These are phyloP conservation scores for Tribolium castaneum DNA, from an alignment of 1,140 invertebrate genomes.

Conservation along the genomic window DNA sequence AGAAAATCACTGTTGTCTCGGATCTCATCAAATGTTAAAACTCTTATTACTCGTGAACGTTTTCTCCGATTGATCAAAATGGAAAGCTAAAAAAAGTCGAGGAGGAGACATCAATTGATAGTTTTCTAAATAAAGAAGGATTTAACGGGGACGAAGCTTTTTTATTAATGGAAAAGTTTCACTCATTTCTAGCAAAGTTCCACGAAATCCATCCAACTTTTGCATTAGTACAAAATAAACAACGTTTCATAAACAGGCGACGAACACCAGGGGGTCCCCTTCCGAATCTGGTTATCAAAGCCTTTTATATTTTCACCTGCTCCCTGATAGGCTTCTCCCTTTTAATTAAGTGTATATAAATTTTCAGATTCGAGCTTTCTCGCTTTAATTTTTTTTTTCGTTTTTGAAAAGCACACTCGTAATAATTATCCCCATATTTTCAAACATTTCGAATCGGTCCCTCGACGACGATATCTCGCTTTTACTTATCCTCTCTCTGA, in stretches of 20 bases:
- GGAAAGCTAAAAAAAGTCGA: not conserved
- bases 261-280: not conserved
- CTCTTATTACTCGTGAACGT: not conserved
- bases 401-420: not conserved
- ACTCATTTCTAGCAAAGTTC: not conserved
- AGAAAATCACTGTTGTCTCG: not conserved
- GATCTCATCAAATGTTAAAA: slow-evolving; percentile 12
- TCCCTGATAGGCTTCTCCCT: too few species aligned
- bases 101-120: slow-evolving; percentile 7
- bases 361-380: not conserved
- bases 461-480: not conserved
- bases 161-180: slow-evolving; percentile 22
- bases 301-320: not conserved
- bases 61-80: not conserved
- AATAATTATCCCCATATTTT: slow-evolving; percentile 3
- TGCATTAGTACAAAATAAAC: slow-evolving; percentile 31
- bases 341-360: too few species aligned
- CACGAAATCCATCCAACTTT: slow-evolving; percentile 12
- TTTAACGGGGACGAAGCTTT: not conserved
- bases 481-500: not conserved
- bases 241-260: not conserved
- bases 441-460: not conserved
- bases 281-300: not conserved
- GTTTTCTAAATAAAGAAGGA: slow-evolving; percentile 18
- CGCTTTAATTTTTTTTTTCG: not conserved